These are phyloP conservation scores for Epistrophe eligans DNA, from an alignment of 2,888 invertebrate species.

Conservation along the genomic window DNA sequence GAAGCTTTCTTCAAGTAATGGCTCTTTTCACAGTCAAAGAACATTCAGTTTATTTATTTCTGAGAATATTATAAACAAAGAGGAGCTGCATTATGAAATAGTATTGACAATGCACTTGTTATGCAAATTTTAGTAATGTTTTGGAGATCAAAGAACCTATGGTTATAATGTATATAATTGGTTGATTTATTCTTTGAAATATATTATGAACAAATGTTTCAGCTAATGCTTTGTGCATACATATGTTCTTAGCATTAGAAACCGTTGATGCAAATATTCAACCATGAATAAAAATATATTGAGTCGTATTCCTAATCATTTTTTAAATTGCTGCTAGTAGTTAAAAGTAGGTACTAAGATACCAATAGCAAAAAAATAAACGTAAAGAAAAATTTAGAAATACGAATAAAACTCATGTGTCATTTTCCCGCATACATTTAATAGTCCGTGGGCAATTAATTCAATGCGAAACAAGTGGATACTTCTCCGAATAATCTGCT, in stretches of 20 bases:
- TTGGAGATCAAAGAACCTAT: neutral
- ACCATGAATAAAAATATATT: no score
- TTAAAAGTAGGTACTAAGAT: no score
- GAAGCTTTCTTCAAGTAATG: neutral
- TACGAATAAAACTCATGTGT: no score
- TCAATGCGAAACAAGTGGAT: no score
- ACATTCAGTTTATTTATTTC: constrained; percentile 50
- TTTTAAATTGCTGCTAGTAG: no score
- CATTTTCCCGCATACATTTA: no score
- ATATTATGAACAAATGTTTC: neutral
- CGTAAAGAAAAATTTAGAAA: no score
- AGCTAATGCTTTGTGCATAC: neutral
- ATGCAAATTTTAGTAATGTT: constrained; percentile 23
- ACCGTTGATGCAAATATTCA: no score
- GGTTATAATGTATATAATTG: neutral
- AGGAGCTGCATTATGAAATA: neutral
- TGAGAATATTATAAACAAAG: neutral
- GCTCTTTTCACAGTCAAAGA: constrained; percentile 12
- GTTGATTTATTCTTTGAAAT: neutral
- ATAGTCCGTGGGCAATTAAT: no score
- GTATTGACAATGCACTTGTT: constrained; percentile 59
- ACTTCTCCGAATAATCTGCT: no score
- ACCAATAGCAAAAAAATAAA: no score
- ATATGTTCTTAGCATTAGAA: neutral
- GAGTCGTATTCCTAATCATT: no score